Base-by-base conservation (phyloP, 2,797 vertebrate genomes). In the Cetoscarus ocellatus region DNA sequence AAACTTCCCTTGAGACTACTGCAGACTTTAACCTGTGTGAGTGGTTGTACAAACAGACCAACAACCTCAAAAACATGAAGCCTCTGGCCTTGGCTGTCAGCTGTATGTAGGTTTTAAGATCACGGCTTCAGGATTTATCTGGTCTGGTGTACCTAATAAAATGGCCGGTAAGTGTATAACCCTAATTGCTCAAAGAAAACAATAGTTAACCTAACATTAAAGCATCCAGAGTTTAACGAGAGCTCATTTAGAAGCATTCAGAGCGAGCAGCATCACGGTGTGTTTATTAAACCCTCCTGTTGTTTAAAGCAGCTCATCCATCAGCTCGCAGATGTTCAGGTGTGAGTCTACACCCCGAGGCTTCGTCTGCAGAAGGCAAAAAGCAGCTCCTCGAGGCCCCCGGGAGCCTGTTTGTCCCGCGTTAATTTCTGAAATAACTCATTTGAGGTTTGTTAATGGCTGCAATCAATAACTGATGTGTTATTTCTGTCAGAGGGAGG, bases 381-480 rank as follows among this genome's bases (percentile, higher is more conserved):
- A 85, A 79, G 35, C 77, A 81, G 60, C n/a, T 74, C 68, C 50
- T 56, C 55, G 8, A 69, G 68, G 18, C 68, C 71, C 13, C 88
- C 8, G 75, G 58, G 65, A 58, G 65, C 65, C 70, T 56, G 77
- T 83, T 61, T 65, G 47, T 73, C 77, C 55, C 38, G 50, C 56
- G 82, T 77, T 61, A 44, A 34, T 86, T 82, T 80, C 73, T 73
- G 75, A 67, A 84, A 86, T 77, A 85, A 68, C 70, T 86, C 69
- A 67, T 71, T 64, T 63, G 40, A 63, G 54, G 70, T 62, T 73
- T 42, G 40, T 49, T 79, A 90, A 91, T 79, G 82, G 71, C 62
- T 61, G 70, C 82, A 79, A 91, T 86, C 82, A 85, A 83, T 92
- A 92, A 90, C 77, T 73, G 75, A 93, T 86, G 77, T 85, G 73